phyloP scores from a whole-genome alignment of 1,140 invertebrate species.

The Pseudomyrmex pallidus region DNA sequence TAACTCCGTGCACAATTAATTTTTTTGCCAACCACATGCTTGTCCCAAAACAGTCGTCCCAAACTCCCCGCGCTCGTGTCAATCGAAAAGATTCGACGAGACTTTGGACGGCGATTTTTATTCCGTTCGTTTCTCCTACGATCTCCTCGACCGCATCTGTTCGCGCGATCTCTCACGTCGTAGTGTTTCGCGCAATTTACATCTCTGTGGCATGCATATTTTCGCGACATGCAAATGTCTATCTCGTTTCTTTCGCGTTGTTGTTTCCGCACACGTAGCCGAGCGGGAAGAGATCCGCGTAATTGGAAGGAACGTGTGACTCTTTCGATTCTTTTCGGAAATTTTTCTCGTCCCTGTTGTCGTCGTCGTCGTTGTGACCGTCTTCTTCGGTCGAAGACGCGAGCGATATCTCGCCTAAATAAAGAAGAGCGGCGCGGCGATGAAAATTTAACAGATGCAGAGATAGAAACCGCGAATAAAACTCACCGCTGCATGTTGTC shows the following conservation, averaged over 20 bases:
- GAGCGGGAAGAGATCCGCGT: conserved; percentile 39
- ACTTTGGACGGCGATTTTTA: conserved; percentile 2
- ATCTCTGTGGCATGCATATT: conserved; percentile 54
- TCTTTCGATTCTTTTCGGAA: not conserved
- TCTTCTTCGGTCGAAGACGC: not conserved
- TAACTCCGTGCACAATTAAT: not conserved
- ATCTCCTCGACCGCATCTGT: not conserved
- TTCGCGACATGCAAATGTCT: conserved; percentile 60
- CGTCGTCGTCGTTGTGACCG: too few species aligned
- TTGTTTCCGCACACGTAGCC: not conserved
- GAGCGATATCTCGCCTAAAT: not conserved
- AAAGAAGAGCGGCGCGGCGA: not conserved
- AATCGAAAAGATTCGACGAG: conserved; percentile 36
- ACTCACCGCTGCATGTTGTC: not conserved
- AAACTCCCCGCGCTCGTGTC: conserved; percentile 18
- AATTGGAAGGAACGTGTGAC: conserved; percentile 25
- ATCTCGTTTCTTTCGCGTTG: conserved; percentile 27
- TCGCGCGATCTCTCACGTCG: not conserved
- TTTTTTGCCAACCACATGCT: not conserved
- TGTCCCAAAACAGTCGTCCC: not conserved
- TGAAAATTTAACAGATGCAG: conserved; percentile 28
- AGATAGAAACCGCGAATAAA: not conserved
- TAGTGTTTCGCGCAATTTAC: conserved; percentile 39
- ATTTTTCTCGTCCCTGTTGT: not conserved
- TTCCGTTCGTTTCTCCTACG: not conserved